These are phyloP conservation scores for Catocala sponsa DNA, from an alignment of 2,888 invertebrate genomes.

Conservation along the genomic window DNA sequence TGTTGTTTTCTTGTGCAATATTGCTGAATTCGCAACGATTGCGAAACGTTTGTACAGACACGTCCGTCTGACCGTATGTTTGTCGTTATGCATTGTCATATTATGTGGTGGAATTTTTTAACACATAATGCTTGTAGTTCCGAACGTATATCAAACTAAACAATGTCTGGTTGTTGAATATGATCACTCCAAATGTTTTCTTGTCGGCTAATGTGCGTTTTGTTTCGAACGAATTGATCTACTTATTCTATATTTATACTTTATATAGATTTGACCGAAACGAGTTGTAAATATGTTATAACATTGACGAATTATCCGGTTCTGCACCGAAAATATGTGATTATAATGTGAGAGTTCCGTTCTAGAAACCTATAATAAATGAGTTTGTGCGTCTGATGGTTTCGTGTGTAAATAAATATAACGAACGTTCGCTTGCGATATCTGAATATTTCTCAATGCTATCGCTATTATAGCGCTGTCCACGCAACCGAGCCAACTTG, in stretches of 20 bases:
- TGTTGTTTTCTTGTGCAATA: conserved; percentile 84
- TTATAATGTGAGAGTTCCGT: conserved; percentile 15
- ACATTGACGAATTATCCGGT: neutral
- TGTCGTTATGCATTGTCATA: conserved; percentile 72
- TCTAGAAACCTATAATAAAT: conserved; percentile 16
- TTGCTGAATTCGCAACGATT: conserved; percentile 80
- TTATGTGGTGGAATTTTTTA: conserved; percentile 59
- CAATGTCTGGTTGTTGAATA: conserved; percentile 19
- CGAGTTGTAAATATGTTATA: neutral
- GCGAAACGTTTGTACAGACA: conserved; percentile 71
- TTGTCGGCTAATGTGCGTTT: conserved; percentile 6
- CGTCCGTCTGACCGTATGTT: conserved; percentile 70
- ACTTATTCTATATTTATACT: neutral
- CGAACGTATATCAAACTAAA: conserved; percentile 27
- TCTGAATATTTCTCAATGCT: conserved; percentile 24
- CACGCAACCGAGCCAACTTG: conserved; percentile 8
- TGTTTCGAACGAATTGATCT: neutral
- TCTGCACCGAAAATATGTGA: conserved; percentile 3
- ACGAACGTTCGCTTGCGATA: conserved; percentile 8
- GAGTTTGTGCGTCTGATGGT: conserved; percentile 14
- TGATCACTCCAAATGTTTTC: conserved; percentile 20
- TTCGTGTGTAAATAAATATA: conserved; percentile 17
- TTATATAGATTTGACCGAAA: no score
- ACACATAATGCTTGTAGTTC: conserved; percentile 42
- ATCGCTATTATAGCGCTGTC: conserved; percentile 14